Evolutionary conservation across 2,888 invertebrate genomes (phyloP), one percentile per base, ranked within the genome.

Genomic region (Xanthia icteritia): DNA sequence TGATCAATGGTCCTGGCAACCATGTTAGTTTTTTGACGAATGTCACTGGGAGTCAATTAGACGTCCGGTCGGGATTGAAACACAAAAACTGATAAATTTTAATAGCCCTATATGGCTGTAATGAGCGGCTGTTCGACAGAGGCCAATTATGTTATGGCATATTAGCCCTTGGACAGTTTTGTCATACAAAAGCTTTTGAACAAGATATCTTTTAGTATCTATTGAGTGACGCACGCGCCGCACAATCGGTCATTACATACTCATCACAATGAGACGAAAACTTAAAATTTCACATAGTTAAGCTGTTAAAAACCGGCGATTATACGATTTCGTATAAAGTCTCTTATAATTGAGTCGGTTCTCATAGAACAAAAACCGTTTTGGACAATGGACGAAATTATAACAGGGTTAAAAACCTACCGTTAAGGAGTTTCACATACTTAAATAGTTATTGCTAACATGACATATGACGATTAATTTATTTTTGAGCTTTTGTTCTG

Each of bases 311-410:
- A 94, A 94, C 94, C 92, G 76, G 91, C 95, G 95, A 96, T 96
- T 96, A 96, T 94, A 94, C 94, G 91, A 95, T 96, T 96, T 96
- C 94, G 94, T 95, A 94, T 91, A 84, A 81, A 92, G 90, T 90
- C 90, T 82, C 72, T 69, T 86, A 94, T 96, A 96, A 96, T 96
- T 96, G 96, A 95, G 94, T 92, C 93, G 93, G 96, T 96, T 96
- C 96, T 92, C 96, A 96, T 94, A 96, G 95, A 95, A 96, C 94
- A 93, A 95, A 94, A 95, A 92, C 92, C 90, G 88, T 93, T 94
- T 94, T 93, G 96, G 96, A 96, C 96, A 96, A 96, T 96, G 92
- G 94, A 94, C 94, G 90, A 95, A 96, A 96, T 95, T 96, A 95
- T 96, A 96, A 95, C 95, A 94, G 94, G 92, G 94, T 94, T 90